Conservation (phyloP, 2,888 invertebrate genomes). For the Muschampia plurimacula region DNA sequence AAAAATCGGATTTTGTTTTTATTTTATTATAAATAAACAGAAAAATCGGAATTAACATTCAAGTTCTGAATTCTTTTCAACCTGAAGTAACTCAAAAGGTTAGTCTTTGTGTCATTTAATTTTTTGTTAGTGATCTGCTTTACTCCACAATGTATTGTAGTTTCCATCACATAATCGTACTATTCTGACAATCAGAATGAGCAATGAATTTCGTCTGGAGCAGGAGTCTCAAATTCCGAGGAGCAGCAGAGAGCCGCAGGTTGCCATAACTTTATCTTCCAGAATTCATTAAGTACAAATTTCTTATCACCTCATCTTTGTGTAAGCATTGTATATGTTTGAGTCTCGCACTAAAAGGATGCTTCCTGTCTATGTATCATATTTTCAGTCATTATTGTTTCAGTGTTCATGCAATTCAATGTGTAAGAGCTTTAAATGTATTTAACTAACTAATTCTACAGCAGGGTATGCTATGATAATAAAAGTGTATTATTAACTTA, state of each 20-base stretch:
- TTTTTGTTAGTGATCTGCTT: background rate
- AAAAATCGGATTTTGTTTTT: too few relatives aligned
- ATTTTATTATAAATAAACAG: too few relatives aligned
- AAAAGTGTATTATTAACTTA: background rate
- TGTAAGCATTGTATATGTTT: background rate
- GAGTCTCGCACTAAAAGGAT: constrained; percentile 10
- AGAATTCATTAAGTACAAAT: constrained; percentile 28
- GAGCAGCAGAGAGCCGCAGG: constrained; percentile 65
- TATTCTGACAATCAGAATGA: constrained; percentile 52
- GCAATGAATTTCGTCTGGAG: constrained; percentile 57
- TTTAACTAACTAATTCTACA: background rate
- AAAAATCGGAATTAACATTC: too few relatives aligned
- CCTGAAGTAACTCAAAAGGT: constrained; percentile 6
- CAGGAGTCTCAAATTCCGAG: constrained; percentile 53
- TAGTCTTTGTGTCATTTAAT: constrained; percentile 1
- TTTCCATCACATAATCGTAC: constrained; percentile 22
- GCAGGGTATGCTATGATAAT: background rate
- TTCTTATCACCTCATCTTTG: background rate
- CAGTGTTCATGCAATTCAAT: background rate
- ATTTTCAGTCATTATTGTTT: background rate
- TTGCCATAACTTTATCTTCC: constrained; percentile 47
- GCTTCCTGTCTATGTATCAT: background rate
- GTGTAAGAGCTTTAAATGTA: background rate
- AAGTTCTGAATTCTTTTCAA: too few relatives aligned
- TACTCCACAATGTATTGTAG: constrained; percentile 25